Percentiles rank a stretch among this genome's conserved stretches.
Conservation (phyloP, 1,140 invertebrate genomes). For the Calosoma granatense region DNA sequence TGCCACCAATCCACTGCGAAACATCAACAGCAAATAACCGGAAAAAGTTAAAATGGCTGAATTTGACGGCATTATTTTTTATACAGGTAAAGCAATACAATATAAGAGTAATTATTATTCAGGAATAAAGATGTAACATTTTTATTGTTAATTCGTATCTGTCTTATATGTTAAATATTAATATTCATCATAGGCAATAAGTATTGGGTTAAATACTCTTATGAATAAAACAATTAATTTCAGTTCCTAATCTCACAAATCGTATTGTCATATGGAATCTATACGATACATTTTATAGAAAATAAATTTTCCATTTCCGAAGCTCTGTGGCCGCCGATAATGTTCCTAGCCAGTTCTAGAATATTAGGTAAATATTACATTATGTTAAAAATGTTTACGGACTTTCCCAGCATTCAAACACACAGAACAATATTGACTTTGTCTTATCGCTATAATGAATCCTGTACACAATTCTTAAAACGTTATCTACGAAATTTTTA, state of each 20-base stretch:
- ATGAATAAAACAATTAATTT: no score
- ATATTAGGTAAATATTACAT: neutral
- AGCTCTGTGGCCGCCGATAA: neutral
- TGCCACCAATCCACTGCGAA: neutral
- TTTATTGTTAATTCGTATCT: no score
- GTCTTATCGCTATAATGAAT: no score
- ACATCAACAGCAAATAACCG: neutral
- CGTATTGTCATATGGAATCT: neutral
- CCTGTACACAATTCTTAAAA: neutral
- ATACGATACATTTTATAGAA: neutral
- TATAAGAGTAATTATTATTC: no score
- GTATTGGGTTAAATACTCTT: no score
- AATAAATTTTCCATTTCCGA: neutral
- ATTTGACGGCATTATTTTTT: conserved; percentile 1
- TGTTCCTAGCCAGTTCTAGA: neutral
- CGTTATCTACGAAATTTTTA: no score
- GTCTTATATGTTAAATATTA: no score
- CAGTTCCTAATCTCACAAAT: neutral
- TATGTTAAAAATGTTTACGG: neutral
- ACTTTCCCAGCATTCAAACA: no score
- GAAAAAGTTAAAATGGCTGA: neutral
- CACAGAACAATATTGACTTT: no score
- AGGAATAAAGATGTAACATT: no score
- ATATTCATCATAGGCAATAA: no score
- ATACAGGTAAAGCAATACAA: neutral